These are phyloP conservation scores for Callyntrura guangdongensis DNA, from an alignment of 2,888 invertebrate species.

Conservation along the genomic window DNA sequence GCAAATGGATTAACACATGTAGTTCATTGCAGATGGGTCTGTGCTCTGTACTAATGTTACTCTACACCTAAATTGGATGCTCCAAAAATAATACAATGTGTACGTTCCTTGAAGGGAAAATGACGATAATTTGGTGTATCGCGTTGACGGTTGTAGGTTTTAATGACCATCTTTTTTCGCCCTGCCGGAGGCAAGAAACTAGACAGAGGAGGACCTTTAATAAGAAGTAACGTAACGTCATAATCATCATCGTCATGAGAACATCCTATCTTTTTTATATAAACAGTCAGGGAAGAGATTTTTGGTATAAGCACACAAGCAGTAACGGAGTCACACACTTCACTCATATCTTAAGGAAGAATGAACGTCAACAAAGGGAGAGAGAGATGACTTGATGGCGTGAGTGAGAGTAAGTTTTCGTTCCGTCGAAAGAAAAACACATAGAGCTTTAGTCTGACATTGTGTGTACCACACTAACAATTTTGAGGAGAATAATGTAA, in stretches of 20 bases:
- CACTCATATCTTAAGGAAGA: slow-evolving; percentile 20
- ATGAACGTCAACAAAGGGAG: slow-evolving; percentile 11
- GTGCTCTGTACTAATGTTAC: too few species aligned
- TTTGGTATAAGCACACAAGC: too few species aligned
- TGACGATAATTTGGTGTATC: slow-evolving; percentile 39
- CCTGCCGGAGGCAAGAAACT: slow-evolving; percentile 10
- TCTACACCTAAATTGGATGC: too few species aligned
- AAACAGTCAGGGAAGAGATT: neutral
- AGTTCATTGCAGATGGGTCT: neutral
- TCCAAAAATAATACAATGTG: too few species aligned
- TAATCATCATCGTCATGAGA: neutral
- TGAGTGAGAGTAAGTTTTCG: slow-evolving; percentile 20
- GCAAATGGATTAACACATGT: neutral
- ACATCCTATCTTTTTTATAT: neutral
- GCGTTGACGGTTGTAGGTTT: slow-evolving; percentile 19
- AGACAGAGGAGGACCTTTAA: neutral
- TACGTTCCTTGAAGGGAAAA: slow-evolving; percentile 49
- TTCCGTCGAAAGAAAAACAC: slow-evolving; percentile 24
- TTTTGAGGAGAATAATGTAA: too few species aligned
- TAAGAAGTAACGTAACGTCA: slow-evolving; percentile 4
- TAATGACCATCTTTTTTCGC: slow-evolving; percentile 39
- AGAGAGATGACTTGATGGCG: neutral
- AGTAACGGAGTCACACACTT: too few species aligned
- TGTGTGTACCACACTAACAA: neutral
- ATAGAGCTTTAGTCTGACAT: slow-evolving; percentile 6